phyloP scores from a whole-genome alignment of 2,888 invertebrate genomes.

The Hymenopus coronatus region DNA sequence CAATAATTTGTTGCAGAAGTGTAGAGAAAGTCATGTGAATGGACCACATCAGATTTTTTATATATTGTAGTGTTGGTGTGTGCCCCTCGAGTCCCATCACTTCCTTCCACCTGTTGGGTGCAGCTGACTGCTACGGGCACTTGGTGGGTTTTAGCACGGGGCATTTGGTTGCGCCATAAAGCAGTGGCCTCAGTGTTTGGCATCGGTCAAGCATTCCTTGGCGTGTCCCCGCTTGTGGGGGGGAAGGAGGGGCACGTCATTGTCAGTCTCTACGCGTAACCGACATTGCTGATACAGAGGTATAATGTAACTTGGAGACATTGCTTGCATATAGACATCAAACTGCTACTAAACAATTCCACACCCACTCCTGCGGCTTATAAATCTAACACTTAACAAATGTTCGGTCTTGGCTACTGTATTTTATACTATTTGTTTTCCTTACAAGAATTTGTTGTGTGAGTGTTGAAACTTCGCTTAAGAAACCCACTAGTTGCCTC shows the following conservation, averaged over 20 bases:
- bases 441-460: too few relatives aligned
- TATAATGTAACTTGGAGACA: conserved; percentile 5
- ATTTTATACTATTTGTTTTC: not conserved
- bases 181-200: not conserved
- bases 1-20: too few relatives aligned
- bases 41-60: too few relatives aligned
- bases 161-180: not conserved
- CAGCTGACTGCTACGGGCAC: not conserved
- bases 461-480: too few relatives aligned
- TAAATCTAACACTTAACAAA: not conserved
- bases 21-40: too few relatives aligned
- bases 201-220: conserved; percentile 4
- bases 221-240: not conserved
- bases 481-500: too few relatives aligned
- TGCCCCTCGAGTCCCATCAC: too few relatives aligned
- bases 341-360: not conserved
- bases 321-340: not conserved
- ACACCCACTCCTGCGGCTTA: not conserved
- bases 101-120: not conserved
- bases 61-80: too few relatives aligned
- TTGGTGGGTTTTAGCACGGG: not conserved
- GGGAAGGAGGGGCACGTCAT: not conserved
- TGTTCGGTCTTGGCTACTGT: not conserved
- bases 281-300: conserved; percentile 14
- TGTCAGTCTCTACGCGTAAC: not conserved